phyloP scores from a whole-genome alignment of 2,113 vertebrate species.

The Cyphomyrus plagiostoma region DNA sequence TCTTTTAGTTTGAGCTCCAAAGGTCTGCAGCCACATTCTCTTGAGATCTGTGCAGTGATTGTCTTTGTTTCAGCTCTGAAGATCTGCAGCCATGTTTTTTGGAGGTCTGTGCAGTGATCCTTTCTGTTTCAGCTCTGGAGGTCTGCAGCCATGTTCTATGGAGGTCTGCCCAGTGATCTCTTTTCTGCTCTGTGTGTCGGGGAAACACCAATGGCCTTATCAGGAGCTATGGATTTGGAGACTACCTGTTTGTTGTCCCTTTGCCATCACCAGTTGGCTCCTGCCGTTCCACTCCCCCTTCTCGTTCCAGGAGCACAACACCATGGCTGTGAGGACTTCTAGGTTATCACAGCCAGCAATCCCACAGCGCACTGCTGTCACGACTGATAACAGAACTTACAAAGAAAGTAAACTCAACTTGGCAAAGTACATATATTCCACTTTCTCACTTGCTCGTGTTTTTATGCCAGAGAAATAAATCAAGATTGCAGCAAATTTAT shows the following conservation, averaged over 20 bases:
- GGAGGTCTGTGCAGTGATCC: background rate
- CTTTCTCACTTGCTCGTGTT: background rate
- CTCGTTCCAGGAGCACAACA: background rate
- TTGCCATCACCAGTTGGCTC: background rate
- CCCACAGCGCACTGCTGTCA: background rate
- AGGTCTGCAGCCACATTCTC: background rate
- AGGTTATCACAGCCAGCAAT: slow-evolving; percentile 2
- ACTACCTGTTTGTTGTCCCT: background rate
- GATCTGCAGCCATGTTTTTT: background rate
- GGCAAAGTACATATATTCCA: background rate
- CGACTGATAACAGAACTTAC: background rate
- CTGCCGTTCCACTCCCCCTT: background rate
- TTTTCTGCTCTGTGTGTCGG: background rate
- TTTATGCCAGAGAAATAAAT: slow-evolving; percentile 1
- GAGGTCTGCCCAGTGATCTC: background rate
- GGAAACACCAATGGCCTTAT: background rate
- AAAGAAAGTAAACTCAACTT: background rate
- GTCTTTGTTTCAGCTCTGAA: background rate
- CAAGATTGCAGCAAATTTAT: background rate
- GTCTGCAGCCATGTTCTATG: background rate
- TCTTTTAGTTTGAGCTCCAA: background rate
- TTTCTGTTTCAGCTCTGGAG: background rate
- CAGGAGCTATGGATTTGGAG: background rate
- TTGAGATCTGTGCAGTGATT: background rate
- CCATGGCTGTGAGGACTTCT: background rate